A percentile compares a stretch with the other conserved stretches of the same genome.
Conservation (phyloP, 2,888 invertebrate species). For the Synanthedon andrenaeformis region DNA sequence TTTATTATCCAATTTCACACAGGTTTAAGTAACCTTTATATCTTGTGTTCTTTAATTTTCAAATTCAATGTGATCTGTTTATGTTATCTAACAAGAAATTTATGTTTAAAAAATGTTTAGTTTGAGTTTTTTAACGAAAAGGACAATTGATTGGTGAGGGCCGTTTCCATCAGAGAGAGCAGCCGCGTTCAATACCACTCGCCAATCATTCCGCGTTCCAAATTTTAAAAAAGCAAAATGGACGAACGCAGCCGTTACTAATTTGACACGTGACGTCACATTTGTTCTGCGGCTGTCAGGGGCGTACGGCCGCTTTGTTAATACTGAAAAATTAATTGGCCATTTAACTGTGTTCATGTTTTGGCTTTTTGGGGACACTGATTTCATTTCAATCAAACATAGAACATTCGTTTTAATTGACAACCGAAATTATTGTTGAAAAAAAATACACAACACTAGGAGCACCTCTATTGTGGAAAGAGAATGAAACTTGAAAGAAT, state of each 20-base stretch:
- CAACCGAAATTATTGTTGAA: too few species aligned
- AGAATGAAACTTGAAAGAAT: too few species aligned
- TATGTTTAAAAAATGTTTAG: neutral
- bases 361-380: constrained; percentile 8
- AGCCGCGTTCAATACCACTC: constrained; percentile 44
- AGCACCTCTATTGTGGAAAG: too few species aligned
- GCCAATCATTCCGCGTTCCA: constrained; percentile 54
- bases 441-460: too few species aligned
- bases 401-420: too few species aligned
- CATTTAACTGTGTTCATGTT: constrained; percentile 8
- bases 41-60: too few species aligned
- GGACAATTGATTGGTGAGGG: neutral
- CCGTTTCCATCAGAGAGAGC: constrained; percentile 20
- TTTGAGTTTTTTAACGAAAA: neutral
- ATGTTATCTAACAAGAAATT: too few species aligned
- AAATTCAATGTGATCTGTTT: too few species aligned
- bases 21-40: neutral
- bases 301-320: constrained; percentile 15
- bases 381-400: constrained; percentile 4
- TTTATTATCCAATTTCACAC: neutral
- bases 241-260: constrained; percentile 51
- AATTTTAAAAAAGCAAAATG: constrained; percentile 60
- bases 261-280: constrained; percentile 62
- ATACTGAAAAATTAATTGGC: constrained; percentile 34
- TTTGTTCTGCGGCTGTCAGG: constrained; percentile 41